These are phyloP conservation scores for Falco columbarius DNA, from an alignment of 2,797 vertebrate species.

Conservation along the genomic window DNA sequence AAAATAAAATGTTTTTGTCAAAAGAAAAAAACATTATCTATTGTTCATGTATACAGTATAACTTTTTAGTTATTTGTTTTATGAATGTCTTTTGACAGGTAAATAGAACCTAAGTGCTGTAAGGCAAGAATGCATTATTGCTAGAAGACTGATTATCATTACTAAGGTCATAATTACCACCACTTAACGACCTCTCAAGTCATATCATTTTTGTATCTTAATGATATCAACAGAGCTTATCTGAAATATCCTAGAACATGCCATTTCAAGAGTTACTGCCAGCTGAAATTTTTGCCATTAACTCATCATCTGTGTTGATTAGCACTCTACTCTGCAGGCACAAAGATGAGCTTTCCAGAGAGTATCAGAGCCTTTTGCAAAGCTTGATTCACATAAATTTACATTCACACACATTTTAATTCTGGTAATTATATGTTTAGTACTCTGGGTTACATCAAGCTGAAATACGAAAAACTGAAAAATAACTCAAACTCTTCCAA, in stretches of 20 bases:
- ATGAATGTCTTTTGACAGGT: not conserved
- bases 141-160: not conserved
- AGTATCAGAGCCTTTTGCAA: not conserved
- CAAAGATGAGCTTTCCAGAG: not conserved
- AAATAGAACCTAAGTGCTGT: not conserved
- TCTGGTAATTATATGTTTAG: not conserved
- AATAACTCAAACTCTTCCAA: not conserved
- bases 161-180: not conserved
- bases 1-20: not conserved
- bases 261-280: not conserved
- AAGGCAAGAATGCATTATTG: not conserved
- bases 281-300: slow-evolving; percentile 26
- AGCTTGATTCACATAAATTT: not conserved
- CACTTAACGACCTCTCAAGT: not conserved
- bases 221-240: not conserved
- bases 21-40: not conserved
- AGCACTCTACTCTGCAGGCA: not conserved
- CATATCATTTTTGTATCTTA: not conserved
- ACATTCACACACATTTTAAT: not conserved
- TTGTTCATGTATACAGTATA: not conserved
- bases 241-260: not conserved
- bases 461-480: not conserved
- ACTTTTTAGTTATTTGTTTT: not conserved
- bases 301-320: slow-evolving; percentile 6
- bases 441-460: not conserved